Evolutionary conservation across 2,113 vertebrate species (phyloP), one percentile per base, ranked within the genome.

Genomic region (Sprattus sprattus): DNA sequence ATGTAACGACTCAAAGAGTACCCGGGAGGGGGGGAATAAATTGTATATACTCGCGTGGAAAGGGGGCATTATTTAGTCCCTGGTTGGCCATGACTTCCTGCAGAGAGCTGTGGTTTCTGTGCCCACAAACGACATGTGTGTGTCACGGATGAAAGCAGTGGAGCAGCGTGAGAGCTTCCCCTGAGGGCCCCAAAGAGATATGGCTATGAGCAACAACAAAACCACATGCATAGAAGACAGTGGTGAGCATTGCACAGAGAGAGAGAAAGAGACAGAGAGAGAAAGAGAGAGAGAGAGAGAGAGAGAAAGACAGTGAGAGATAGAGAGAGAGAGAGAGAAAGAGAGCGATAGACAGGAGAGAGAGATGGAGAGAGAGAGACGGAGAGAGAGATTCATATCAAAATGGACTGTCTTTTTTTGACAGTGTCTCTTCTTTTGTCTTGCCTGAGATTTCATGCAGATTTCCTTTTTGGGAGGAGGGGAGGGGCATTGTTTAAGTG

Each of bases 71-170:
- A 88, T 89, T 86, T 82, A 60, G 54, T 82, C 25, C 83, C n/a
- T 82, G 81, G 50, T 85, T 81, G 67, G 87, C 82, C 83, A 45
- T 78, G 32, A 49, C 84, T 89, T 78, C 82, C 78, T 9, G 75
- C 83, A 45, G 85, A 85, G 83, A 84, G 83, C 54, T 71, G 75
- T 81, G 89, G 71, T 86, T 88, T 90, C 86, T 50, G 84, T 89
- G 85, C 85, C 81, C 86, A 85, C 82, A 86, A 90, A 88, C 85
- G 81, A 83, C 87, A 86, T 78, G 71, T 86, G 83, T 86, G 89
- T 86, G 89, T 86, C 88, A 85, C 4, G 87, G 86, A 83, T 88
- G 86, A 90, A 87, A 85, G 57, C 11, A 15, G 71, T 3, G 85
- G 83, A 81, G 84, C 44, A 83, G 83, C 82, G 85, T 85, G 71